A percentile compares a stretch with the other conserved stretches of the same genome.
Evolutionary conservation across 2,888 invertebrate species (phyloP).

Genomic region (Craniophora ligustri): DNA sequence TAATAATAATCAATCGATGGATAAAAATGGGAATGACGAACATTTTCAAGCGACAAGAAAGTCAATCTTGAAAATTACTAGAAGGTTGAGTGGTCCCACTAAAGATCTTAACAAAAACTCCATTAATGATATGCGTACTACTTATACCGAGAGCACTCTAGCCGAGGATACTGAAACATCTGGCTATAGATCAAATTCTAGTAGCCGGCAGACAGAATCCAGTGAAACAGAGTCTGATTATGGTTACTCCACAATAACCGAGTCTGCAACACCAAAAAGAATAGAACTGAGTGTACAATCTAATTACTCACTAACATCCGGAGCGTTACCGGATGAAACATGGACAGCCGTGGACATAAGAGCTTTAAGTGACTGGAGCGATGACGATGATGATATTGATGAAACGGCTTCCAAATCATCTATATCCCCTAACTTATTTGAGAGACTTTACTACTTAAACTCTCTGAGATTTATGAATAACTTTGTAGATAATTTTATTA

Average conservation of each 20-base stretch:
- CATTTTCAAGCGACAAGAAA: conserved; percentile 67
- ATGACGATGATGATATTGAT: conserved; percentile 76
- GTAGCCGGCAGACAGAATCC: conserved; percentile 78
- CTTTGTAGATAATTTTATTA: conserved; percentile 90
- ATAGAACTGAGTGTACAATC: conserved; percentile 80
- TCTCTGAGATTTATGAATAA: conserved; percentile 91
- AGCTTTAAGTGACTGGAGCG: conserved; percentile 74
- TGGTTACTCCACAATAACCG: conserved; percentile 90
- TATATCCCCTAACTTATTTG: conserved; percentile 74
- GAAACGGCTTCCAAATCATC: conserved; percentile 70
- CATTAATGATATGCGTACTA: conserved; percentile 39
- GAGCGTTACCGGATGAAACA: conserved; percentile 85
- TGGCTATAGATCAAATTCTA: conserved; percentile 86
- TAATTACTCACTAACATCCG: conserved; percentile 75
- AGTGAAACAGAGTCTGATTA: conserved; percentile 89
- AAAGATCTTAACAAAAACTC: conserved; percentile 56
- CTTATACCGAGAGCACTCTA: conserved; percentile 60
- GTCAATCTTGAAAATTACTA: conserved; percentile 76
- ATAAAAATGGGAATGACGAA: conserved; percentile 58
- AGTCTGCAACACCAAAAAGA: conserved; percentile 88
- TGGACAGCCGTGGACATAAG: conserved; percentile 83
- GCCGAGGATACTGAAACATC: conserved; percentile 86
- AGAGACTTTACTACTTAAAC: conserved; percentile 88
- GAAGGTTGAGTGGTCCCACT: conserved; percentile 65
- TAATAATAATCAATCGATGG: conserved; percentile 36